phyloP scores from a whole-genome alignment of 2,888 invertebrate species.

The Lysandra bellargus region DNA sequence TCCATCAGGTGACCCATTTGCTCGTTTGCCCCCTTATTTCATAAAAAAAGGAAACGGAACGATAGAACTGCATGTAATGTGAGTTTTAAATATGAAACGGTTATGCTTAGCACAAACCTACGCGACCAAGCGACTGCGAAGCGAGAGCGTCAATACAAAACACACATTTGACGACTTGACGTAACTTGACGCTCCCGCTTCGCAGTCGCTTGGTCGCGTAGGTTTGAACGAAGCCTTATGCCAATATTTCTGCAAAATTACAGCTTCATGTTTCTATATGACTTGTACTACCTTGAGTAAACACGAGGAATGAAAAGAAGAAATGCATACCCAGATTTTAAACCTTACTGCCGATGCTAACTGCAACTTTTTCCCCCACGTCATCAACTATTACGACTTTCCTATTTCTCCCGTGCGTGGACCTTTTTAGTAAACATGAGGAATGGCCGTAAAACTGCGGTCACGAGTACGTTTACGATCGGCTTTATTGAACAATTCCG shows the following conservation, averaged over 20 bases:
- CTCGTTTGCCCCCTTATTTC: too few species aligned
- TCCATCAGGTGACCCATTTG: too few species aligned
- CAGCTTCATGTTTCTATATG: background rate
- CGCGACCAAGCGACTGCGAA: too few species aligned
- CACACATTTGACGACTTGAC: too few species aligned
- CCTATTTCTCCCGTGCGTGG: background rate
- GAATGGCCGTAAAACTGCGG: slow-evolving; percentile 53
- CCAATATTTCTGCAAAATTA: background rate
- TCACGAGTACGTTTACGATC: slow-evolving; percentile 62
- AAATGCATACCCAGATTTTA: background rate
- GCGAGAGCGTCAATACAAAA: too few species aligned
- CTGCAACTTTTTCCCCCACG: background rate
- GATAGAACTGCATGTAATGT: background rate
- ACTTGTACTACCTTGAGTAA: background rate
- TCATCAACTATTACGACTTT: background rate
- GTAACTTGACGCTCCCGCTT: too few species aligned
- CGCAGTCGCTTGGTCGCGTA: too few species aligned
- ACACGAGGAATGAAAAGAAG: background rate
- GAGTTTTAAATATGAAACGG: background rate
- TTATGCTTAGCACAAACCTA: too few species aligned
- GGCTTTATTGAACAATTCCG: slow-evolving; percentile 73
- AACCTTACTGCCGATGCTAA: background rate
- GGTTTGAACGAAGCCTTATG: background rate
- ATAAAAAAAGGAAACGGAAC: too few species aligned
- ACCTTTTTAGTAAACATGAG: slow-evolving; percentile 48